phyloP scores from a whole-genome alignment of 1,140 invertebrate genomes.

The Aplysia californica region DNA sequence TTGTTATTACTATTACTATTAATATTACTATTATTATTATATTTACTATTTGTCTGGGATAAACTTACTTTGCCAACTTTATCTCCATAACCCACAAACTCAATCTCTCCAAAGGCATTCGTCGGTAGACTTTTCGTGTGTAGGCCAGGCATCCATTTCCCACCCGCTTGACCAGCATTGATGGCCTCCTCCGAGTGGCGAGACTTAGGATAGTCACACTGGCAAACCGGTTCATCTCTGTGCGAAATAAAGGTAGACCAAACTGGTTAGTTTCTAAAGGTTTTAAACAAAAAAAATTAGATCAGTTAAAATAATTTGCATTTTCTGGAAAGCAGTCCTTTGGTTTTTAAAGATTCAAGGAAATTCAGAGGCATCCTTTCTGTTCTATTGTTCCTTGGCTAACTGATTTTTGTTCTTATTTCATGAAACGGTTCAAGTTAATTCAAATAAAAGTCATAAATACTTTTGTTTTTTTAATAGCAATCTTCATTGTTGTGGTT shows the following conservation, averaged over 20 bases:
- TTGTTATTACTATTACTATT: not conserved
- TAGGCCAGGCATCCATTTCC: conserved; percentile 28
- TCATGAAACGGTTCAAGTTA: not conserved
- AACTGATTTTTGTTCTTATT: no score
- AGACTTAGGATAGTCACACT: conserved; percentile 33
- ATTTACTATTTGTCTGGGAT: not conserved
- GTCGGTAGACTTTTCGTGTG: conserved; percentile 41
- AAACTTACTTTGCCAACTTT: conserved; percentile 49
- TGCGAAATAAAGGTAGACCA: not conserved
- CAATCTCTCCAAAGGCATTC: conserved; percentile 61
- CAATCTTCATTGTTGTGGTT: not conserved
- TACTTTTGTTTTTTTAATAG: not conserved
- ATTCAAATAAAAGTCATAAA: not conserved
- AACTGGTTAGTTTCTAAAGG: not conserved
- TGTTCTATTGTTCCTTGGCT: no score
- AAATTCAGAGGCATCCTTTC: no score
- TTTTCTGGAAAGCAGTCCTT: no score
- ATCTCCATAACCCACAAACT: conserved; percentile 54
- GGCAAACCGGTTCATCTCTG: conserved; percentile 29
- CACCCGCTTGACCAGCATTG: not conserved
- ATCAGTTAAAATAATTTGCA: no score
- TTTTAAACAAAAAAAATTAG: not conserved
- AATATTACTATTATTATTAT: not conserved
- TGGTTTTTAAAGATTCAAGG: no score
- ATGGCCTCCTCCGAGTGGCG: conserved; percentile 12